These are phyloP conservation scores for Puntigrus tetrazona DNA, from an alignment of 2,113 vertebrate genomes.

Conservation along the genomic window DNA sequence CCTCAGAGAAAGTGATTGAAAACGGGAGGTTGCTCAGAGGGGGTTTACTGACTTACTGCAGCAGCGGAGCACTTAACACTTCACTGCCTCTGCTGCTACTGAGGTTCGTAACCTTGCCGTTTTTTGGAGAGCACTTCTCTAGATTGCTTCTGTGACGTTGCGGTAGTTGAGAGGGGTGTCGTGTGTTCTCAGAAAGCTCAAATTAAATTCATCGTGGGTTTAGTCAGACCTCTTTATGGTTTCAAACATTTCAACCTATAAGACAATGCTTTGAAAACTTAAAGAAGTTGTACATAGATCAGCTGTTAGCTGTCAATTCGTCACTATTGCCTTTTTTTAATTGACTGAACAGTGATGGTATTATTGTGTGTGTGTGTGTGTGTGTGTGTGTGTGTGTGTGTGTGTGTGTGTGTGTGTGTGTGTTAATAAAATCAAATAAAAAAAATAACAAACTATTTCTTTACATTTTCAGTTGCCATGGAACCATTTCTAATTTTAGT, in stretches of 20 bases:
- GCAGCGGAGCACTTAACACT: background rate
- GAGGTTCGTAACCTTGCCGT: background rate
- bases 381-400: too few relatives aligned
- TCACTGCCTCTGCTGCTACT: background rate
- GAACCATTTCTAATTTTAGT: too few relatives aligned
- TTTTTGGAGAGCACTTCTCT: background rate
- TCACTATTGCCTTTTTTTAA: too few relatives aligned
- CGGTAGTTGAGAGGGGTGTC: background rate
- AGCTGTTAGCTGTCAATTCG: too few relatives aligned
- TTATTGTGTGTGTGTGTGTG: too few relatives aligned
- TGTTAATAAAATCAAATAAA: background rate
- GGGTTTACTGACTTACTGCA: conserved; percentile 12
- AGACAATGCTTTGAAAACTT: too few relatives aligned
- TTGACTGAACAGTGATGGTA: background rate
- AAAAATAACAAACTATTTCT: background rate
- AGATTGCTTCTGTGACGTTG: background rate
- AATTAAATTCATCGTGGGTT: background rate
- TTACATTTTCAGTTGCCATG: too few relatives aligned
- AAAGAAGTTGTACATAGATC: too few relatives aligned
- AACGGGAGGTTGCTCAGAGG: conserved; percentile 12
- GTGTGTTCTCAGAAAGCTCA: background rate
- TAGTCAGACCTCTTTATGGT: background rate
- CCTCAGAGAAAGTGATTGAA: background rate
- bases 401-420: too few relatives aligned
- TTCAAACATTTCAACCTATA: background rate